A percentile compares a stretch with the other conserved stretches of the same genome.
Conservation (phyloP, 2,797 vertebrate species). For the Tarsius wallacei region DNA sequence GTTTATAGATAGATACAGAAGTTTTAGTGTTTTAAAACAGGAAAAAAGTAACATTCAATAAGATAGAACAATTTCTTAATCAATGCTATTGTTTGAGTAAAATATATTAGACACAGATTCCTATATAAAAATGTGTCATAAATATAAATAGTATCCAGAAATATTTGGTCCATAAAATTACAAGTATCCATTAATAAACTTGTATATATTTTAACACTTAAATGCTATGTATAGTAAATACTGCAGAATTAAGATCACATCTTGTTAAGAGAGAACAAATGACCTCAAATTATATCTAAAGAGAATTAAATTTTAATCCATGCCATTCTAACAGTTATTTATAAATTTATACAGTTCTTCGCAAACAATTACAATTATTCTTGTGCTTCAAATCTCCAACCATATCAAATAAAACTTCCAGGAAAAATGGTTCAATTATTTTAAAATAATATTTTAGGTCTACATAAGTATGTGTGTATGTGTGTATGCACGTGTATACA, state of each 20-base stretch:
- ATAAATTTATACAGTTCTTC: conserved; percentile 63
- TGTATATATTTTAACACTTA: conserved; percentile 88
- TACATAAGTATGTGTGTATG: background rate
- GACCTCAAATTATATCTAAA: conserved; percentile 77
- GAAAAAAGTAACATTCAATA: conserved; percentile 76
- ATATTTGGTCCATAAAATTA: conserved; percentile 82
- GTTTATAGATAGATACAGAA: conserved; percentile 61
- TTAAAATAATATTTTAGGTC: conserved; percentile 2
- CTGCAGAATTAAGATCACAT: conserved; percentile 66
- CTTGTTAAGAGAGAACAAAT: conserved; percentile 66
- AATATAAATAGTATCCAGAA: conserved; percentile 49
- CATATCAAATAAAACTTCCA: conserved; percentile 29
- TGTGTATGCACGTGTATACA: background rate
- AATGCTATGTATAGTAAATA: conserved; percentile 26
- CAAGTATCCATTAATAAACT: conserved; percentile 81
- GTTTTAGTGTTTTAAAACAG: conserved; percentile 77
- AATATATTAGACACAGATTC: conserved; percentile 53
- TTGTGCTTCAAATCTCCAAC: conserved; percentile 36
- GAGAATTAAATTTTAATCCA: conserved; percentile 77
- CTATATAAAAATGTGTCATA: conserved; percentile 67
- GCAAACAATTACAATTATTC: conserved; percentile 65
- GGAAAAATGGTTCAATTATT: conserved; percentile 53
- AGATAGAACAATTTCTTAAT: conserved; percentile 50
- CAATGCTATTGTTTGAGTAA: conserved; percentile 65
- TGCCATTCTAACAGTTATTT: conserved; percentile 59